Base-by-base conservation (phyloP, 2,113 vertebrate species). In the Notarius quadriscutis region DNA sequence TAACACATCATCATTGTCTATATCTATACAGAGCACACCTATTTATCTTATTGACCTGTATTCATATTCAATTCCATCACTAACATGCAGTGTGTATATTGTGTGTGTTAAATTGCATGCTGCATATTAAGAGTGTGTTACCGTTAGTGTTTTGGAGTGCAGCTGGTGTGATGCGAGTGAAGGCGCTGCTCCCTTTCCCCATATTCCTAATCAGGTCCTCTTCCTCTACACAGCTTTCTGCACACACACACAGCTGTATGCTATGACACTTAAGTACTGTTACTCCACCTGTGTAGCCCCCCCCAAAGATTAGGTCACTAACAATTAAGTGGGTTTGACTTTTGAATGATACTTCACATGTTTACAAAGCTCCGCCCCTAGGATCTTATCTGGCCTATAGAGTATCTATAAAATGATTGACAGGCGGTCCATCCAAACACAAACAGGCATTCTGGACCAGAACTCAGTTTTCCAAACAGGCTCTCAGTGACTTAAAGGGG, bases 111-210 rank as follows among this genome's bases (percentile, higher is more conserved):
- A 41, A 41, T 4, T 4, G 3, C 4, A 78, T 7, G 11, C 5
- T n/a, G 12, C 11, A n/a, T 14, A 50, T 51, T 51, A 55, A 53
- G n/a, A 7, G 20, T 51, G 2, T 14, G 41, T 2, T 88, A 91
- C 90, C 89, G 18, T 75, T 63, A 12, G 53, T n/a, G 9, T 81
- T 81, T 22, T 81, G 86, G 11, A 86, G 65, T 11, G 65, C 84
- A 41, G 67, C 51, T 2, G 86, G 72, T 7, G 20, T 3, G 11
- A 91, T 22, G 9, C 87, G 89, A 15, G 89, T 84, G 58, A 91
- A 91, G 18, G 90, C 90, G 1, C 90, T 90, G 86, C 30, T 53
- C 10, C 65, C 58, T 30, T 81, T 81, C 55, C 89, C 75, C 50
- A 91, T 60, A 14, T 20, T 81, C 22, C 84, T 80, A 17, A 27